Evolutionary conservation across 2,888 invertebrate genomes (phyloP).

Genomic region (Heliconius ethilla): DNA sequence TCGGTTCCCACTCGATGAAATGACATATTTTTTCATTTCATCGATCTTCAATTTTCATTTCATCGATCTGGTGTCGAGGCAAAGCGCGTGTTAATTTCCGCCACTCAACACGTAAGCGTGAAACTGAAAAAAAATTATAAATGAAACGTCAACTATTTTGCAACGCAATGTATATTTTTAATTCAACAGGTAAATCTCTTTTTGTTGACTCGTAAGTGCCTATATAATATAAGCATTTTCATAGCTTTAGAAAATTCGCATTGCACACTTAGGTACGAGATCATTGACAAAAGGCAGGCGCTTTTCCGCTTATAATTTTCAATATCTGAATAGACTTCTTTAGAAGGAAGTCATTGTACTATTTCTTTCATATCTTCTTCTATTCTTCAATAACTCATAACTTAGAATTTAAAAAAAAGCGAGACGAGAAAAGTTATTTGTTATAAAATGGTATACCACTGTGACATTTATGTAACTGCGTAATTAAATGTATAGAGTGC

Average conservation of each 20-base stretch:
- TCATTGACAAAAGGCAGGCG: conserved; percentile 46
- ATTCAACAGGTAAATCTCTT: background rate
- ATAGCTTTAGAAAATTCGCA: background rate
- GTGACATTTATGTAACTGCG: too few species aligned
- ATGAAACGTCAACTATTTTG: background rate
- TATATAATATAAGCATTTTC: background rate
- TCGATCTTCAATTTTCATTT: background rate
- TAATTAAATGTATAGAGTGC: too few species aligned
- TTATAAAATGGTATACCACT: background rate
- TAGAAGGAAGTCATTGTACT: conserved; percentile 51
- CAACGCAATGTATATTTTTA: background rate
- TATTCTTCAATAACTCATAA: background rate
- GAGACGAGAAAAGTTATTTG: background rate
- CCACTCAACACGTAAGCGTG: too few species aligned
- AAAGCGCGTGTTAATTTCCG: too few species aligned
- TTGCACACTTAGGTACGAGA: conserved; percentile 37
- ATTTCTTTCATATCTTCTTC: conserved; percentile 40
- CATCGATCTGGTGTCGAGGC: too few species aligned
- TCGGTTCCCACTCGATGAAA: background rate
- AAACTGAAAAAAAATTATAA: too few species aligned
- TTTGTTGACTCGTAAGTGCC: background rate
- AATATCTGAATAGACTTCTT: conserved; percentile 38
- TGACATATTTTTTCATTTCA: background rate
- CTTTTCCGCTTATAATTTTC: conserved; percentile 37
- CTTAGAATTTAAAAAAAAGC: background rate